These are phyloP conservation scores for Notodonta dromedarius DNA, from an alignment of 2,888 invertebrate genomes.

Conservation along the genomic window DNA sequence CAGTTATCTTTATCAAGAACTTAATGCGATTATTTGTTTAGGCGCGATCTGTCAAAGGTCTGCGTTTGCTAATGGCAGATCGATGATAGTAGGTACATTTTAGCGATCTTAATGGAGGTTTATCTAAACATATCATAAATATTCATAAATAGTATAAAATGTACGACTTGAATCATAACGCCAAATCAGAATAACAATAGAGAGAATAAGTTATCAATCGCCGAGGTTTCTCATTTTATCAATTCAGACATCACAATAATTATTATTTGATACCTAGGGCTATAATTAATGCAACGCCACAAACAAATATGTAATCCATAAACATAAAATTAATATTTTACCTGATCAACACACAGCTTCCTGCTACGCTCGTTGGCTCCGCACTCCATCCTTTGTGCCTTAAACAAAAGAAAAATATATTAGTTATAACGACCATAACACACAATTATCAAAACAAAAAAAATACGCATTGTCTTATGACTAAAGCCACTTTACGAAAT, in stretches of 20 bases:
- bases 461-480: no score
- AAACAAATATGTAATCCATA: neutral
- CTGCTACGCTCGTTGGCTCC: slow-evolving; percentile 71
- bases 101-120: neutral
- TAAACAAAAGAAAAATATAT: slow-evolving; percentile 54
- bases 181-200: no score
- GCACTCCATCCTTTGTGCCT: slow-evolving; percentile 81
- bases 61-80: slow-evolving; percentile 11
- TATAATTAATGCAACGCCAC: no score
- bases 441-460: neutral
- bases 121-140: neutral
- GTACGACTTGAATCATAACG: no score
- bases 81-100: neutral
- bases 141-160: no score
- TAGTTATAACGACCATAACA: slow-evolving; percentile 8
- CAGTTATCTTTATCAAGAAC: slow-evolving; percentile 9
- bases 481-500: no score
- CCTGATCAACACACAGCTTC: slow-evolving; percentile 79
- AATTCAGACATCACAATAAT: no score
- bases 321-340: slow-evolving; percentile 29
- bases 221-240: no score
- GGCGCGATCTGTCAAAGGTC: slow-evolving; percentile 21
- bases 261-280: no score
- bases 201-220: no score
- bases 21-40: slow-evolving; percentile 17